phyloP scores from a whole-genome alignment of 37 sponge, comb jelly and placozoan species.

The Geodia barretti region DNA sequence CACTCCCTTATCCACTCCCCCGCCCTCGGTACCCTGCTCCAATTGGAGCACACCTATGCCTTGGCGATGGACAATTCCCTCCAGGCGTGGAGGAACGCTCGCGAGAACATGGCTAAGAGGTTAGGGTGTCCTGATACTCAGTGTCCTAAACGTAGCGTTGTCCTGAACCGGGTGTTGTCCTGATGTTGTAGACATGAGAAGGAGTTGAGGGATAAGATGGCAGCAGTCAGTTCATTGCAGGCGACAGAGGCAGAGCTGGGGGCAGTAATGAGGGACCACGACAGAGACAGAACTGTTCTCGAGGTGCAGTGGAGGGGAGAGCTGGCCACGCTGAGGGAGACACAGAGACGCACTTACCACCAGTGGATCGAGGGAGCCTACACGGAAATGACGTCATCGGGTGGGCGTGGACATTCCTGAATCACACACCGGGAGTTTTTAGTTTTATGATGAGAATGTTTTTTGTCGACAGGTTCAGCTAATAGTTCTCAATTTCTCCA shows the following conservation, averaged over 20 bases:
- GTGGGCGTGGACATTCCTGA: not conserved
- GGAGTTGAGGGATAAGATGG: slow-evolving; percentile 40
- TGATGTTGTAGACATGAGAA: slow-evolving; percentile 29
- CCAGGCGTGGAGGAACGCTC: slow-evolving; percentile 41
- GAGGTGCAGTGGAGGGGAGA: slow-evolving; percentile 58
- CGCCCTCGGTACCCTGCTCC: slow-evolving; percentile 78
- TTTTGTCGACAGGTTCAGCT: no score
- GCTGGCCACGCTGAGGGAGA: slow-evolving; percentile 52
- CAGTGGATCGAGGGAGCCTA: slow-evolving; percentile 71
- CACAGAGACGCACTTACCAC: slow-evolving; percentile 75
- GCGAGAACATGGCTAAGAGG: slow-evolving; percentile 50
- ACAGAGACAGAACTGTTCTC: slow-evolving; percentile 49
- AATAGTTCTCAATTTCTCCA: no score
- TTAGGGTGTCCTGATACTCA: no score
- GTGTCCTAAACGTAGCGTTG: no score
- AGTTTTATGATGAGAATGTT: no score
- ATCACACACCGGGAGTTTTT: no score
- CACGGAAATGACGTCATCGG: slow-evolving; percentile 37
- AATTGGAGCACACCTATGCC: slow-evolving; percentile 89
- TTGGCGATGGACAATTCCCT: slow-evolving; percentile 60
- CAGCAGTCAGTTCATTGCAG: slow-evolving; percentile 2
- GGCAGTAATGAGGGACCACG: slow-evolving; percentile 44
- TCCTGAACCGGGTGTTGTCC: no score
- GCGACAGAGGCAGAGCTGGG: slow-evolving; percentile 61
- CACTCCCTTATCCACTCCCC: slow-evolving; percentile 88